Percentiles rank a stretch among this genome's conserved stretches.
Evolutionary conservation across 2,888 invertebrate genomes (phyloP).

Genomic region (Limnephilus marmoratus): DNA sequence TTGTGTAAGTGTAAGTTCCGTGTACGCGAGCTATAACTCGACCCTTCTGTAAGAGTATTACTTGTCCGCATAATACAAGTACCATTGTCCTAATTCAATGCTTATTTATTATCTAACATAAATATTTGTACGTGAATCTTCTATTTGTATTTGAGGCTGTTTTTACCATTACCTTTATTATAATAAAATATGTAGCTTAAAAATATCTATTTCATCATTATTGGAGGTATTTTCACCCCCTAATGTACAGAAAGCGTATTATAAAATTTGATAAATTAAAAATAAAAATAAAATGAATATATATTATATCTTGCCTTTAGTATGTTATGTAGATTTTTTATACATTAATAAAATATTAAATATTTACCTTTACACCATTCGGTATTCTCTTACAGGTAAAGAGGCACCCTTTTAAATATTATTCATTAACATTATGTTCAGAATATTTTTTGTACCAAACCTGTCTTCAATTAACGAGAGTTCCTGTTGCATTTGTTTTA

Average conservation of each 20-base stretch:
- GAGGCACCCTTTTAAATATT: constrained; percentile 11
- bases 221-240: background rate
- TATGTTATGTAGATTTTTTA: constrained; percentile 23
- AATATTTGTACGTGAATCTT: background rate
- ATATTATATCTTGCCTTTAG: constrained; percentile 20
- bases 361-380: constrained; percentile 7
- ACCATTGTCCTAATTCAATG: constrained; percentile 8
- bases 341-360: constrained; percentile 1
- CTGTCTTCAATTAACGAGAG: constrained; percentile 43
- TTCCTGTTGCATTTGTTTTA: constrained; percentile 51
- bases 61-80: constrained; percentile 22
- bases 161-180: constrained; percentile 10
- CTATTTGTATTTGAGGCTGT: constrained; percentile 12
- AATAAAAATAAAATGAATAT: background rate
- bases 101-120: constrained; percentile 23
- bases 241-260: background rate
- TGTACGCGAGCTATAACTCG: background rate
- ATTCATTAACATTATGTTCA: constrained; percentile 12
- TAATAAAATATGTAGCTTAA: constrained; percentile 4
- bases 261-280: background rate
- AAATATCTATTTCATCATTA: background rate
- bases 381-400: constrained; percentile 5
- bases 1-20: background rate
- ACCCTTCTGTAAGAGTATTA: background rate
- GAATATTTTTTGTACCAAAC: constrained; percentile 4